Base-by-base conservation (phyloP, 2,113 vertebrate species). In the Malurus cyaneus region DNA sequence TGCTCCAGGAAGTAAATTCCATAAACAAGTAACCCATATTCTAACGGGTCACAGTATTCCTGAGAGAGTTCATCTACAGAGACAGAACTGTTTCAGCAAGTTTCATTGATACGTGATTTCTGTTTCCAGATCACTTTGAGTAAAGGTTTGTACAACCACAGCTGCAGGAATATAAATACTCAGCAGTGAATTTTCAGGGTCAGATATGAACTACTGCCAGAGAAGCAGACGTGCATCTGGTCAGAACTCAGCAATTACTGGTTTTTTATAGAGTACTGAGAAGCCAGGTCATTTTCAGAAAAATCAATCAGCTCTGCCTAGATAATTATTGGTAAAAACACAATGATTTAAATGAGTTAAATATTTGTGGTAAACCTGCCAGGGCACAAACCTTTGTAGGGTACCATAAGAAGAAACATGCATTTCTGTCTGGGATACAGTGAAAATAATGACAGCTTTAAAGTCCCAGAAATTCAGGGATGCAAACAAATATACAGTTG, bases 401-500 rank as follows among this genome's bases (percentile, higher is more conserved):
- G 52, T 26, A 71, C 13, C 7, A 3, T 32, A n/a, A 77, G 39
- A 62, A 46, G 41, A 74, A 5, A 5, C 59, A 2, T n/a, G 34
- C 11, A 6, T 46, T 71, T 66, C 36, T 88, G 44, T 69, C 80
- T 50, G 50, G 24, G 34, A 41, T 4, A 91, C 23, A 50, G 18
- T 18, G 31, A 53, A 71, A 77, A 76, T 31, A 44, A 62, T 14
- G 19, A 72, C 3, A 50, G 8, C 31, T 52, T 56, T 50, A 3
- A 86, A 62, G 23, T 64, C 34, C 57, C 36, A 54, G 32, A 64
- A 78, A 76, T 54, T 29, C 18, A 60, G 23, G 32, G 34, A 60
- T 47, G 11, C 7, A 46, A n/a, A 32, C 1, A 23, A 2, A 29
- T 1, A 6, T 2, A 52, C 7, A 11, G 3, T 25, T 29, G 7